Percentiles rank a stretch among this genome's conserved stretches.
phyloP scores from a whole-genome alignment of 2,888 invertebrate genomes.

The Tinea semifulvella region DNA sequence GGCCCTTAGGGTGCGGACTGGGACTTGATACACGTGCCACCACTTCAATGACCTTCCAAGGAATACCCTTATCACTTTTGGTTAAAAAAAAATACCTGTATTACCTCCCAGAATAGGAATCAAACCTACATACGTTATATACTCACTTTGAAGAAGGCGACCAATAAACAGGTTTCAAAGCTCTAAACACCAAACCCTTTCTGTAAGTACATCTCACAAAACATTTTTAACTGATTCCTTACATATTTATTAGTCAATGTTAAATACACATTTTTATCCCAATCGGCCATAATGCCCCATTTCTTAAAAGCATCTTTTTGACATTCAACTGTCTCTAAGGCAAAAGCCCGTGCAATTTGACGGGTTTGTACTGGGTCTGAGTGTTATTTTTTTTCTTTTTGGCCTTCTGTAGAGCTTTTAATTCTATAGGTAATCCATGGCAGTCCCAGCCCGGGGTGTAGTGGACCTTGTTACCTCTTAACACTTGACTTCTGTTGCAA shows the following conservation, averaged over 20 bases:
- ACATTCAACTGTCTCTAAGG: slow-evolving; percentile 74
- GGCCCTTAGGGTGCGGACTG: no score
- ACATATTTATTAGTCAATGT: slow-evolving; percentile 83
- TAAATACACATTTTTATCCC: slow-evolving; percentile 80
- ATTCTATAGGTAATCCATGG: slow-evolving; percentile 97
- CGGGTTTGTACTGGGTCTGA: slow-evolving; percentile 34
- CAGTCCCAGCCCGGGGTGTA: slow-evolving; percentile 99
- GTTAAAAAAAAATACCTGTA: no score
- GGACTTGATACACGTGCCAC: no score
- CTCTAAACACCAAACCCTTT: slow-evolving; percentile 81
- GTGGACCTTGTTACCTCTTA: slow-evolving; percentile 80
- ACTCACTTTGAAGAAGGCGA: slow-evolving; percentile 90
- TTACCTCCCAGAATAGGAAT: no score
- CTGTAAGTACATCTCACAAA: slow-evolving; percentile 84
- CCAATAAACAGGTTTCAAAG: slow-evolving; percentile 96
- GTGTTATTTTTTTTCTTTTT: no score
- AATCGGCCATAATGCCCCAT: slow-evolving; percentile 94
- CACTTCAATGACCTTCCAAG: no score
- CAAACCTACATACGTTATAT: no score
- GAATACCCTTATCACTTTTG: no score
- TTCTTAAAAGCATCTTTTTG: slow-evolving; percentile 80
- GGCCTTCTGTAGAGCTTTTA: slow-evolving; percentile 78
- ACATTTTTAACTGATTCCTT: slow-evolving; percentile 81
- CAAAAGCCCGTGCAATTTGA: slow-evolving; percentile 77
- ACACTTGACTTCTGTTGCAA: slow-evolving; percentile 80